These are phyloP conservation scores for Symphodus melops DNA, from an alignment of 2,113 vertebrate genomes.

Conservation along the genomic window DNA sequence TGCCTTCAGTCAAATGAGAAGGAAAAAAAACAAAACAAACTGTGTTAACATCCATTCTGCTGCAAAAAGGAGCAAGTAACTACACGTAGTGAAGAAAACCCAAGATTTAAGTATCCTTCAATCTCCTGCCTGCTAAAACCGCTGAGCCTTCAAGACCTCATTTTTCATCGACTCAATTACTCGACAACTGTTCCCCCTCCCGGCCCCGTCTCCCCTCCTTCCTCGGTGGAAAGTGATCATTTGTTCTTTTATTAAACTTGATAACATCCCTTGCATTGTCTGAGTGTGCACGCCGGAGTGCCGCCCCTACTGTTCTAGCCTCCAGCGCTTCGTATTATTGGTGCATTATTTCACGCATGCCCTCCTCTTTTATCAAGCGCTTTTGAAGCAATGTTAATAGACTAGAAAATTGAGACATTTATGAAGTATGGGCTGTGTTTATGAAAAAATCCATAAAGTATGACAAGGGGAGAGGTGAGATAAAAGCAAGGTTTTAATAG, in stretches of 20 bases:
- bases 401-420: constrained; percentile 99
- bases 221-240: constrained; percentile 87
- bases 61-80: constrained; percentile 47
- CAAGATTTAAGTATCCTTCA: constrained; percentile 49
- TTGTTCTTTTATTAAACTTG: constrained; percentile 94
- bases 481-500: constrained; percentile 98
- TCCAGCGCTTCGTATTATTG: constrained; percentile 93
- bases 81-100: constrained; percentile 39
- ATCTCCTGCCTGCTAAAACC: constrained; percentile 60
- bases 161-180: constrained; percentile 93
- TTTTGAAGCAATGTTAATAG: constrained; percentile 99
- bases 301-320: constrained; percentile 93
- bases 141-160: constrained; percentile 75
- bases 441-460: constrained; percentile 99
- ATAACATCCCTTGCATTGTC: constrained; percentile 92
- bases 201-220: constrained; percentile 52
- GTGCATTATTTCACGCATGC: constrained; percentile 97
- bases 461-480: constrained; percentile 94
- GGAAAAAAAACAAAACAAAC: constrained; percentile 54
- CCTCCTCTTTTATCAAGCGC: constrained; percentile 97
- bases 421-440: constrained; percentile 99
- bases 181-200: constrained; percentile 72
- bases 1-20: constrained; percentile 47
- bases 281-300: constrained; percentile 88
- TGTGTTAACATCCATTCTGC: constrained; percentile 59